A percentile compares a stretch with the other conserved stretches of the same genome.
These are phyloP conservation scores for Drosophila villosipedis DNA, from an alignment of 2,888 invertebrate genomes.

Conservation along the genomic window DNA sequence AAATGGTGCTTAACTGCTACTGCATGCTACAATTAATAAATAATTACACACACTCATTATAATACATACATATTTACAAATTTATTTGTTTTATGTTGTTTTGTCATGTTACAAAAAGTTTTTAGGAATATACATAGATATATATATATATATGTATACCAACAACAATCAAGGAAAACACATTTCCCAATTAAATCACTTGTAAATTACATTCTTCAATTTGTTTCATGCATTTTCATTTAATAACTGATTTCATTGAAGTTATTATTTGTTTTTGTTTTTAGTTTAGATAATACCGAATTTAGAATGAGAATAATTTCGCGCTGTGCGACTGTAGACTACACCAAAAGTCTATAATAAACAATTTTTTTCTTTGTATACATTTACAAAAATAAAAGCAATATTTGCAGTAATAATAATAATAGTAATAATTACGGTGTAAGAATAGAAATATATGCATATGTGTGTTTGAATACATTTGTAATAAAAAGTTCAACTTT, in stretches of 20 bases:
- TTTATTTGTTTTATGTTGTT: conserved; percentile 63
- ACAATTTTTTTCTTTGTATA: conserved; percentile 61
- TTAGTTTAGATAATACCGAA: conserved; percentile 65
- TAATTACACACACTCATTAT: conserved; percentile 6
- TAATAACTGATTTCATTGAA: conserved; percentile 60
- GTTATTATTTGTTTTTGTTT: conserved; percentile 40
- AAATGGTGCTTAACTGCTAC: neutral
- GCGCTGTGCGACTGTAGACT: conserved; percentile 49
- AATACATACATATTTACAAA: conserved; percentile 75
- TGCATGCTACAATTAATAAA: neutral
- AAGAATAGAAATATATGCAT: conserved; percentile 44
- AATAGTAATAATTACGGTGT: conserved; percentile 64
- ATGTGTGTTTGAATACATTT: conserved; percentile 47
- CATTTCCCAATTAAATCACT: conserved; percentile 53
- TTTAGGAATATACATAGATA: conserved; percentile 57
- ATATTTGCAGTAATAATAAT: conserved; percentile 55
- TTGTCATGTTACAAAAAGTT: conserved; percentile 68
- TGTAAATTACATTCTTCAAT: conserved; percentile 57
- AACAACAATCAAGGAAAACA: conserved; percentile 60
- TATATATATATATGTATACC: conserved; percentile 48
- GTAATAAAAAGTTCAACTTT: conserved; percentile 71
- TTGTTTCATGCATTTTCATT: conserved; percentile 44
- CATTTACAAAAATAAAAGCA: conserved; percentile 70
- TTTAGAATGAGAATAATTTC: conserved; percentile 58
- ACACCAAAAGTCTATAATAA: conserved; percentile 46